phyloP scores from a whole-genome alignment of 2,888 invertebrate species.

The Chaitophorus viminalis region DNA sequence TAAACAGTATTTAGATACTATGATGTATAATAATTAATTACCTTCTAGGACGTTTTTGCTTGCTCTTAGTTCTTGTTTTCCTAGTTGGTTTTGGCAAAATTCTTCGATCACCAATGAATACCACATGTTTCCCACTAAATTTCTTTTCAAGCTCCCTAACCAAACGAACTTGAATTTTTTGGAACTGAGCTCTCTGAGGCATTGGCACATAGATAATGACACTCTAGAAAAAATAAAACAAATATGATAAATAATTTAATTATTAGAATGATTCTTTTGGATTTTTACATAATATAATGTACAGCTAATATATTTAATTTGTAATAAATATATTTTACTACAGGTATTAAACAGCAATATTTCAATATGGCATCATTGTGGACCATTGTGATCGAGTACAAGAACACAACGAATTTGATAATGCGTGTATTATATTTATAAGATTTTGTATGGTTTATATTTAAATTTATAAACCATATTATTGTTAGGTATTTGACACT shows the following conservation, averaged over 20 bases:
- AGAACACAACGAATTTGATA: slow-evolving; percentile 57
- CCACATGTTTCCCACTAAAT: slow-evolving; percentile 98
- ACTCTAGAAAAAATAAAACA: slow-evolving; percentile 72
- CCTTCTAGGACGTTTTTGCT: slow-evolving; percentile 81
- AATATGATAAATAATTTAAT: background rate
- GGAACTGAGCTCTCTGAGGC: slow-evolving; percentile 96
- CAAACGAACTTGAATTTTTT: slow-evolving; percentile 95
- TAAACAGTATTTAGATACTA: background rate
- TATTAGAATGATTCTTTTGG: background rate
- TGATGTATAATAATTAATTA: slow-evolving; percentile 64
- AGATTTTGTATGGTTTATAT: background rate
- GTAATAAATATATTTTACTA: background rate
- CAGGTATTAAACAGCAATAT: background rate
- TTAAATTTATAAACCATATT: background rate
- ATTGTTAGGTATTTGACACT: background rate
- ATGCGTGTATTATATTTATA: slow-evolving; percentile 20
- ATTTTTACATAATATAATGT: background rate
- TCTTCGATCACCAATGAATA: slow-evolving; percentile 96
- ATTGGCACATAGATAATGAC: slow-evolving; percentile 99
- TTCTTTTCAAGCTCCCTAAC: slow-evolving; percentile 99
- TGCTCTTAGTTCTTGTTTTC: slow-evolving; percentile 82
- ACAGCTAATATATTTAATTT: slow-evolving; percentile 22
- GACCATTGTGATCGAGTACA: slow-evolving; percentile 49
- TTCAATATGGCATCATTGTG: slow-evolving; percentile 54
- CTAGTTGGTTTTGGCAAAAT: slow-evolving; percentile 98